Base-by-base conservation (phyloP, 2,888 invertebrate genomes). In the Cataglyphis altisquamis region DNA sequence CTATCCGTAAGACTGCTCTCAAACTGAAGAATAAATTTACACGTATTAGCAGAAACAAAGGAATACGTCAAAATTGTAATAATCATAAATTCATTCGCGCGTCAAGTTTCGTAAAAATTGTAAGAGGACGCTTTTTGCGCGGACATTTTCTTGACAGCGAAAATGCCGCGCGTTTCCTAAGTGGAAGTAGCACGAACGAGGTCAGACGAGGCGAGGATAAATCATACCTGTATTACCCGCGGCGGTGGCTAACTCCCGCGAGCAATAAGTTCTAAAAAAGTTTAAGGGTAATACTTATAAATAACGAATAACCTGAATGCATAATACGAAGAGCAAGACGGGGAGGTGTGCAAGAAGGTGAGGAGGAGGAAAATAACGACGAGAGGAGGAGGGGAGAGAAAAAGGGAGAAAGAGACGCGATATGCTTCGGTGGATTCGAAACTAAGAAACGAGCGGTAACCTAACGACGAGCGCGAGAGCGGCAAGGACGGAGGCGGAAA, bases 281-380 rank as follows among this genome's bases (percentile, higher is more conserved):
- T 77, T 87, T 82, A 74, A 64, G 75, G 68, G 57, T 62, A 87
- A 66, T 74, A 67, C 83, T 88, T 89, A 89, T 89, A 88, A 88
- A 88, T 89, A 87, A 89, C 89, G 84, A 88, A 88, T 88, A 88
- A 82, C 74, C 85, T 82, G 74, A 83, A 85, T 87, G 82, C 85
- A 89, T 84, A 89, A 85, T 82, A 87, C 80, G 32, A 64, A 64
- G 82, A 64, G 82, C 32, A 39, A 60, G 45, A 48, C 9, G 45
- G 41, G 15, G 5, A 41, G 57, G 25, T 25, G 52, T 41, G 32
- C 18, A 29, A 75, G 39, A 60, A 74, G 39, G 15, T 67, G 39
- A 73, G 21, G 55, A n/a, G 41, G 62, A 63, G 75, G 62, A 74
- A 25, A 62, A 81, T 57, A 74, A 81, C 15, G 66, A 39, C 66